Conservation (phyloP, 2,888 invertebrate species). For the Pollenia angustigena region DNA sequence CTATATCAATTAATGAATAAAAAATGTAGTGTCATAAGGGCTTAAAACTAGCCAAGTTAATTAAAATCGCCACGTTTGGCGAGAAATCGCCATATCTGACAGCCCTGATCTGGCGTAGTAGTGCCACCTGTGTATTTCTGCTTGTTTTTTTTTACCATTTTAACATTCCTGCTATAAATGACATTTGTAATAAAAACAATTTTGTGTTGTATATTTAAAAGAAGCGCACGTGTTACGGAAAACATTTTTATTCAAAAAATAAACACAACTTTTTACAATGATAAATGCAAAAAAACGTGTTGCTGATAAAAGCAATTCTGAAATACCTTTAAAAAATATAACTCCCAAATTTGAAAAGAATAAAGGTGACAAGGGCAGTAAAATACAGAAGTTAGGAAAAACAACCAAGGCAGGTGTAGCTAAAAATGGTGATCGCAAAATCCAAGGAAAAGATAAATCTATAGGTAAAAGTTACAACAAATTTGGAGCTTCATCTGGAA, state of each 20-base stretch:
- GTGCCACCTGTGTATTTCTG: no score
- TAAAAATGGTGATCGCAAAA: slow-evolving; percentile 43
- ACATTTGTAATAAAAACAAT: slow-evolving; percentile 55
- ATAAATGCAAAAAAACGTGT: slow-evolving; percentile 71
- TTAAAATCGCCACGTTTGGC: no score
- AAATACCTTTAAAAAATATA: slow-evolving; percentile 68
- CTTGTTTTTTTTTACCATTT: no score
- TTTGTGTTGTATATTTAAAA: slow-evolving; percentile 1
- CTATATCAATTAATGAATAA: no score
- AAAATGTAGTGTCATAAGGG: no score
- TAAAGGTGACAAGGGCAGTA: slow-evolving; percentile 23
- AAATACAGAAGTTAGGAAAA: slow-evolving; percentile 68
- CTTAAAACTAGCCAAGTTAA: no score
- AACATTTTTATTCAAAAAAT: slow-evolving; percentile 11
- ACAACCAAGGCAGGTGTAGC: slow-evolving; percentile 4
- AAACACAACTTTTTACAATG: slow-evolving; percentile 63
- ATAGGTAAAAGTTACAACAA: slow-evolving; percentile 34
- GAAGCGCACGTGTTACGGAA: slow-evolving; percentile 43
- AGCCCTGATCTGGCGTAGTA: no score
- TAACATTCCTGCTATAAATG: no score
- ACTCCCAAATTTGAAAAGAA: slow-evolving; percentile 26
- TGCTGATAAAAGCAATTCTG: slow-evolving; percentile 60
- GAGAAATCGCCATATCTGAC: no score
- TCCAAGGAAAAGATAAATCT: slow-evolving; percentile 40
- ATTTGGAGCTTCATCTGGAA: slow-evolving; percentile 49